These are phyloP conservation scores for Gallinago solitaria DNA, from an alignment of 2,797 vertebrate genomes.

Conservation along the genomic window DNA sequence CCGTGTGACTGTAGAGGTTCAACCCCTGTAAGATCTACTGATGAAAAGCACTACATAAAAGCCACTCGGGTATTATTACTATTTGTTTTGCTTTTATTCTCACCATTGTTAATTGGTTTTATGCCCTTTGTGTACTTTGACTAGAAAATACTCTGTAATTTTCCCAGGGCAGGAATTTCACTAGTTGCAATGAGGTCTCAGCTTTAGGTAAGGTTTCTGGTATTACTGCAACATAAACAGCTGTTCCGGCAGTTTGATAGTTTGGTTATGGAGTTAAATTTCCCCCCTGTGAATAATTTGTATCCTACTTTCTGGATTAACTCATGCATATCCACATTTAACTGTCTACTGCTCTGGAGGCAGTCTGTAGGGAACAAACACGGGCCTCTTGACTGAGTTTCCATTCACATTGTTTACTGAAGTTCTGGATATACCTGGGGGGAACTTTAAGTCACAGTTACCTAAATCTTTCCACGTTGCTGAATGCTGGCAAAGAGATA, in stretches of 20 bases:
- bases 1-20: background rate
- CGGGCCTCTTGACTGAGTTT: background rate
- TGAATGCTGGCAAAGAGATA: background rate
- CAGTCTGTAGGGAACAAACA: slow-evolving; percentile 1
- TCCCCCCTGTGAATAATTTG: slow-evolving; percentile 5
- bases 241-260: slow-evolving; percentile 1
- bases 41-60: background rate
- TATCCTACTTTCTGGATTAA: slow-evolving; percentile 21
- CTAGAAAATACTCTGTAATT: background rate
- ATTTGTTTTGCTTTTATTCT: slow-evolving; percentile 7
- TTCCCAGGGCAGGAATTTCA: slow-evolving; percentile 8
- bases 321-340: slow-evolving; percentile 25
- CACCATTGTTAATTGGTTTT: background rate
- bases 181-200: background rate
- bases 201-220: slow-evolving; percentile 21
- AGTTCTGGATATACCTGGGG: background rate
- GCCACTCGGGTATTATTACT: background rate
- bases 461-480: background rate
- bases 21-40: background rate
- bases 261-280: slow-evolving; percentile 41
- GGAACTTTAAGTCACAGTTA: background rate
- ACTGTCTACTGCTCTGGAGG: slow-evolving; percentile 10
- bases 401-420: slow-evolving; percentile 5
- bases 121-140: background rate
- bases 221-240: slow-evolving; percentile 31